phyloP scores from a whole-genome alignment of 1,140 invertebrate species.

The Cotesia typhae region DNA sequence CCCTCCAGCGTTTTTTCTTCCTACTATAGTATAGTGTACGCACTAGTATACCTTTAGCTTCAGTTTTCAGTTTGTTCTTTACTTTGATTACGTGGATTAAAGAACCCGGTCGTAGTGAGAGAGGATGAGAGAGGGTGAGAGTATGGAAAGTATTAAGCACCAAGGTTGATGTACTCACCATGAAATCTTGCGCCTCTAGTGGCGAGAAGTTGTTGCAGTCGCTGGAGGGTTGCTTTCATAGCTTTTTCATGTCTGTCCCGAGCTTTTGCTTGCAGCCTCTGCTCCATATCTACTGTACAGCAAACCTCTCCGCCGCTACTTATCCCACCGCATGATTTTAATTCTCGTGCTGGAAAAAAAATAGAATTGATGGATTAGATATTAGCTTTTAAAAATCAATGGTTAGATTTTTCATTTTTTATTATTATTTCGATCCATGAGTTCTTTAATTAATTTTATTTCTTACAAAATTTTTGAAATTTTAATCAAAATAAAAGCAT shows the following conservation, averaged over 20 bases:
- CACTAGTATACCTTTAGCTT: too few species aligned
- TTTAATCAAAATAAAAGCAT: not conserved
- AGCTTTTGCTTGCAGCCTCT: constrained; percentile 58
- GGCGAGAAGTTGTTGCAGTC: constrained; percentile 56
- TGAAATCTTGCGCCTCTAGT: constrained; percentile 59
- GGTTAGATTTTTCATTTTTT: too few species aligned
- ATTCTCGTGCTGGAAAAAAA: constrained; percentile 58
- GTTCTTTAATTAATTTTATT: too few species aligned
- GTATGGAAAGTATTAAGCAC: not conserved
- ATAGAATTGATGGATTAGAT: constrained; percentile 15
- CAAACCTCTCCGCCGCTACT: constrained; percentile 62
- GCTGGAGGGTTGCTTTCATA: constrained; percentile 59
- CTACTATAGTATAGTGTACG: not conserved
- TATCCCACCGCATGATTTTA: constrained; percentile 61
- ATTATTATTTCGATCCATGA: too few species aligned
- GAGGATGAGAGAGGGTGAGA: not conserved
- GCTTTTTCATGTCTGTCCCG: constrained; percentile 63
- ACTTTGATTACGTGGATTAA: constrained; percentile 34
- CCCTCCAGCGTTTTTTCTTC: constrained; percentile 5
- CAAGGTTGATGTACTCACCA: constrained; percentile 51
- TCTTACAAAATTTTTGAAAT: not conserved
- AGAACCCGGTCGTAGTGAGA: not conserved
- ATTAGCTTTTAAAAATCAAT: too few species aligned
- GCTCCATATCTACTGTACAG: constrained; percentile 63
- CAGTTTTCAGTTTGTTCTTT: constrained; percentile 11